phyloP scores from a whole-genome alignment of 1,140 invertebrate species.

The Onthophagus taurus region DNA sequence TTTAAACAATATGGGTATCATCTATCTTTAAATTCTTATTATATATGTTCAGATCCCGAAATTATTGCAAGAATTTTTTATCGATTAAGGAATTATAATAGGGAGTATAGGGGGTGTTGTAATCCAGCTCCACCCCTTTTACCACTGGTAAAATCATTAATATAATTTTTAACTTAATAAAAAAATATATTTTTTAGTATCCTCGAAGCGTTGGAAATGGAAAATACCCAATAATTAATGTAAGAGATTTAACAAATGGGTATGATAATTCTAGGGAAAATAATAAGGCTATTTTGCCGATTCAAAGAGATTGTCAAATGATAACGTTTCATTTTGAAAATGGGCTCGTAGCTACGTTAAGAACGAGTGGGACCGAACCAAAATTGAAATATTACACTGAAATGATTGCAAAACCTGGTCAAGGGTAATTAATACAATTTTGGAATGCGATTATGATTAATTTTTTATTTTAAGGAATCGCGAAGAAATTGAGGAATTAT shows the following conservation, averaged over 20 bases:
- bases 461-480: too few species aligned
- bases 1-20: constrained; percentile 83
- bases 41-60: constrained; percentile 67
- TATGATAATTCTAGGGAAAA: constrained; percentile 69
- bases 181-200: constrained; percentile 53
- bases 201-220: constrained; percentile 59
- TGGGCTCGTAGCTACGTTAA: constrained; percentile 76
- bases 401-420: constrained; percentile 58
- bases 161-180: too few species aligned
- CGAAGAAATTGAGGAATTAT: too few species aligned
- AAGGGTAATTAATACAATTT: constrained; percentile 53
- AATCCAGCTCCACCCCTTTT: too few species aligned
- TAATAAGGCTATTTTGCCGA: constrained; percentile 66
- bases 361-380: constrained; percentile 97
- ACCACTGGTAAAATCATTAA: not conserved
- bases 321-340: constrained; percentile 91
- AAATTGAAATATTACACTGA: constrained; percentile 98
- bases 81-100: constrained; percentile 66
- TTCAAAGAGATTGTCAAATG: constrained; percentile 79
- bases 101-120: constrained; percentile 50
- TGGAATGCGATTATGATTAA: too few species aligned
- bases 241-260: constrained; percentile 85
- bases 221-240: constrained; percentile 58
- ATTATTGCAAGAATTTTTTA: constrained; percentile 73
- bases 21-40: constrained; percentile 79